phyloP scores from a whole-genome alignment of 2,113 vertebrate genomes.

The Sarotherodon lohbergeri region DNA sequence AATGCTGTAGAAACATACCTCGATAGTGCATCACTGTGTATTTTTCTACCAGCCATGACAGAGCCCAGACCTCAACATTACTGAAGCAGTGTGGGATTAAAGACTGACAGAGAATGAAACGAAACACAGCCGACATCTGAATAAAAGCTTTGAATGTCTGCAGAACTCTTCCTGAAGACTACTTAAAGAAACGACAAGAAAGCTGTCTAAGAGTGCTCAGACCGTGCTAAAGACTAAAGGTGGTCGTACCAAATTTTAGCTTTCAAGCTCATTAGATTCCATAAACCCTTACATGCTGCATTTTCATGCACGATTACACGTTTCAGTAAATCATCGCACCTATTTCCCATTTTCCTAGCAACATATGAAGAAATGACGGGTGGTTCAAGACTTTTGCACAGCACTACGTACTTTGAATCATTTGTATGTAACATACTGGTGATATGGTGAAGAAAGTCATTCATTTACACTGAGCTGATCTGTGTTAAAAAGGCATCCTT shows the following conservation, averaged over 20 bases:
- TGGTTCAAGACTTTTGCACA: not conserved
- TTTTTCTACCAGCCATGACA: not conserved
- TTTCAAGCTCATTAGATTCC: not conserved
- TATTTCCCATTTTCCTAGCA: not conserved
- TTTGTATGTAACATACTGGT: not conserved
- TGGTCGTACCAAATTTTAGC: not conserved
- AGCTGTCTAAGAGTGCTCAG: not conserved
- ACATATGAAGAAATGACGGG: not conserved
- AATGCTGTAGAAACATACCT: not conserved
- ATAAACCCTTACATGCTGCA: not conserved
- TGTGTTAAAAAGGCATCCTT: not conserved
- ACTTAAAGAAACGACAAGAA: not conserved
- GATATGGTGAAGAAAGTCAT: not conserved
- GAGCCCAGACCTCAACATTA: not conserved
- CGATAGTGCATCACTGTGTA: not conserved
- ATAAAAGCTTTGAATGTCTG: not conserved
- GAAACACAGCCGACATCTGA: not conserved
- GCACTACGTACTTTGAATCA: not conserved
- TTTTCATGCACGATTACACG: not conserved
- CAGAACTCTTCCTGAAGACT: not conserved
- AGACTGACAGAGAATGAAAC: not conserved
- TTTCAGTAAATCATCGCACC: not conserved
- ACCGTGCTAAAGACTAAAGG: not conserved
- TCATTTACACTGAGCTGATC: not conserved
- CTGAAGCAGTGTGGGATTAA: not conserved